These are phyloP conservation scores for Cricetomys ansorgei DNA, from an alignment of 2,113 vertebrate species.

Conservation along the genomic window DNA sequence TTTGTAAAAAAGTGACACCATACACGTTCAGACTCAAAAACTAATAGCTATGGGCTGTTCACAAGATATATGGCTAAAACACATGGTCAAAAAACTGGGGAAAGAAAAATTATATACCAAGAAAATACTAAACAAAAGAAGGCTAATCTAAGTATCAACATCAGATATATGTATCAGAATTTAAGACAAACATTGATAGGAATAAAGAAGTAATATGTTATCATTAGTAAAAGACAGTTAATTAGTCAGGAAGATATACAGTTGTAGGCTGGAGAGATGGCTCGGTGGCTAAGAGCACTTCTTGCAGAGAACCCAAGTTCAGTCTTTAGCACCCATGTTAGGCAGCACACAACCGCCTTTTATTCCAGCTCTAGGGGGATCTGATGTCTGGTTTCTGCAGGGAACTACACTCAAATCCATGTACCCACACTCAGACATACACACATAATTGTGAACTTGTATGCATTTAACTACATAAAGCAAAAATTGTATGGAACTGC, in stretches of 20 bases:
- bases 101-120: not conserved
- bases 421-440: not conserved
- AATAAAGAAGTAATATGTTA: not conserved
- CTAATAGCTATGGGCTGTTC: not conserved
- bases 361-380: not conserved
- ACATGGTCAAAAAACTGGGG: not conserved
- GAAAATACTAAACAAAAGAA: slow-evolving; percentile 29
- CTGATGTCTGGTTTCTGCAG: not conserved
- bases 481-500: not conserved
- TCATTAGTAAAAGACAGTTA: not conserved
- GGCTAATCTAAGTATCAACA: slow-evolving; percentile 9
- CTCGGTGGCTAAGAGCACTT: not conserved
- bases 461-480: not conserved
- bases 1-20: not conserved
- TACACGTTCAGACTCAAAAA: not conserved
- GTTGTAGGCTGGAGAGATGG: not conserved
- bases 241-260: not conserved
- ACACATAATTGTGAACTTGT: not conserved
- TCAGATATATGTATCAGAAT: not conserved
- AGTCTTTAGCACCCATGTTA: not conserved
- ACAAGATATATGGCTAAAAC: not conserved
- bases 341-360: not conserved
- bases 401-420: not conserved
- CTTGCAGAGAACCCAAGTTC: not conserved
- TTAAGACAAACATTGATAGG: slow-evolving; percentile 2